Evolutionary conservation across 2,888 invertebrate species (phyloP), one percentile per base, ranked within the genome.

Genomic region (Xestia sexstrigata): DNA sequence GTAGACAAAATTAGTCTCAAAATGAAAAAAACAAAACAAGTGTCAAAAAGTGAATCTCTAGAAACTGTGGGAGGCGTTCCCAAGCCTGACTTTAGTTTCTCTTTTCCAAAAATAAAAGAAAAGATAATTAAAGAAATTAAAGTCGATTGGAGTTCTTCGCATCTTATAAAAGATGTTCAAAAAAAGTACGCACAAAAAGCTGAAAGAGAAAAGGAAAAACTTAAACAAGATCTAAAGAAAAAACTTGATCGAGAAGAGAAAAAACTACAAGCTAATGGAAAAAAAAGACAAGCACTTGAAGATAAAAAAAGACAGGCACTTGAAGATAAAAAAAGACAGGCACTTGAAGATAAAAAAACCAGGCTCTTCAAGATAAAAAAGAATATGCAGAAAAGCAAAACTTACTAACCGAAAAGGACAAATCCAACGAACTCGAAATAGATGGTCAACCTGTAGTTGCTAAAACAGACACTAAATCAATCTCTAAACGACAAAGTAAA

Each of bases 121-220:
- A 72, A 76, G 47, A 70, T 82, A 65, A 82, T 26, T 55, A 55
- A 79, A n/a, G 76, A 63, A 39, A 23, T 76, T 30, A 83, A 83
- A 78, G 78, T 73, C 8, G 52, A 63, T 47, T 87, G 88, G 74
- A 93, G 90, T 85, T 95, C 95, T 9, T 90, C 92, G n/a, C 93
- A 93, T 81, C 87, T 95, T 69, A 92, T 95, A 60, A 91, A 88
- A 89, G 89, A 93, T 68, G 92, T 91, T 13, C 86, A 89, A 87
- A 90, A 93, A 76, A 92, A 66, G 15, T 47, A 74, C 6, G 35
- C 8, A 2, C 65, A 60, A 60, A 45, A 58, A 83, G 63, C 49
- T 42, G 70, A 79, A 67, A 62, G 7, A 17, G 30, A 72, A 58
- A 70, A 70, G 20, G 69, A 66, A 82, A 71, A 72, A 65, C 74